Percentiles rank a stretch among this genome's conserved stretches.
Evolutionary conservation across 2,888 invertebrate genomes (phyloP).

Genomic region (Chloroclystis v-ata): DNA sequence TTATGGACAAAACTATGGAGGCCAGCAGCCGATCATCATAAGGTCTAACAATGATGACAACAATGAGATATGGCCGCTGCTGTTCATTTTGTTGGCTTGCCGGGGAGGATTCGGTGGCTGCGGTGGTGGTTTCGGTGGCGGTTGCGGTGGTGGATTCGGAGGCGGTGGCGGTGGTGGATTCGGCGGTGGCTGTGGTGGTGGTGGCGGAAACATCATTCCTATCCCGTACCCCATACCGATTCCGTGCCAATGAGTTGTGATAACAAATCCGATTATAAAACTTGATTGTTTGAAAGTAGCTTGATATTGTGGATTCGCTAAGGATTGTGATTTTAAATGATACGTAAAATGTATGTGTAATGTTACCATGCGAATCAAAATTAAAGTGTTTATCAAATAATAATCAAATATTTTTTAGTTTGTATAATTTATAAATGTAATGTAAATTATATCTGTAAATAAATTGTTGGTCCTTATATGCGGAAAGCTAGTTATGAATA

Average conservation of each 20-base stretch:
- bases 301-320: too few relatives aligned
- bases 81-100: conserved; percentile 39
- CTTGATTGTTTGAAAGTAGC: too few relatives aligned
- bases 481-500: too few relatives aligned
- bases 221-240: conserved; percentile 49
- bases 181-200: conserved; percentile 30
- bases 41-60: conserved; percentile 40
- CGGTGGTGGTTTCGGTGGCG: conserved; percentile 28
- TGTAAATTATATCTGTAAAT: too few relatives aligned
- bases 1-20: conserved; percentile 33
- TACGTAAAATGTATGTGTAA: too few relatives aligned
- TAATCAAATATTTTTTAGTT: too few relatives aligned
- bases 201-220: conserved; percentile 36
- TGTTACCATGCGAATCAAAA: too few relatives aligned
- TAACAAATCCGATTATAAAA: too few relatives aligned
- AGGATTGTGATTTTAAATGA: too few relatives aligned
- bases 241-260: conserved; percentile 24
- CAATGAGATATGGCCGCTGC: conserved; percentile 41
- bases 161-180: conserved; percentile 31
- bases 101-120: conserved; percentile 28
- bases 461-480: too few relatives aligned
- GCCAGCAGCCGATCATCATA: conserved; percentile 44
- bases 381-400: too few relatives aligned
- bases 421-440: too few relatives aligned
- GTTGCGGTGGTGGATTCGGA: conserved; percentile 31